phyloP scores from a whole-genome alignment of 1,140 invertebrate species.

The Listronotus bonariensis region DNA sequence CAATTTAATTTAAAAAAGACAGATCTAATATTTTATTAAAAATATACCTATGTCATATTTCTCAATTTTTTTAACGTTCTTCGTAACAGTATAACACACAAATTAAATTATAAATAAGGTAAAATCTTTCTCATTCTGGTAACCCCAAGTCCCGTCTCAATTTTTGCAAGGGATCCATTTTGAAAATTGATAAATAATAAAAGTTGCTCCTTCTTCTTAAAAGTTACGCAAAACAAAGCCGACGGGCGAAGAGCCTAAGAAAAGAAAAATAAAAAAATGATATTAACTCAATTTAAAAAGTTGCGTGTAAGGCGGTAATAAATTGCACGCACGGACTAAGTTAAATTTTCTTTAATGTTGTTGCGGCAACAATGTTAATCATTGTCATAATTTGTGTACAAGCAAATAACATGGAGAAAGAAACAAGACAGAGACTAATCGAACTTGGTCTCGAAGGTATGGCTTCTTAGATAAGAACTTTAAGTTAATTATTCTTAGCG shows the following conservation, averaged over 20 bases:
- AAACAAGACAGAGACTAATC: conserved; percentile 29
- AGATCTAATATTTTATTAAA: background rate
- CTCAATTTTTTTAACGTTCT: background rate
- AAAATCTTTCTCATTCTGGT: conserved; percentile 20
- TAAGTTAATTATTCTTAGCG: no score
- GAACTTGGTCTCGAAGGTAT: conserved; percentile 18
- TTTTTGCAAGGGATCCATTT: conserved; percentile 15
- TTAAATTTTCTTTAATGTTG: conserved; percentile 24
- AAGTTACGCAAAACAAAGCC: conserved; percentile 22
- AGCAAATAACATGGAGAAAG: conserved; percentile 16
- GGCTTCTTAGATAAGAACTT: no score
- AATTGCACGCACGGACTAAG: conserved; percentile 3
- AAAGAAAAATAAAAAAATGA: conserved; percentile 14
- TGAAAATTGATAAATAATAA: conserved; percentile 28
- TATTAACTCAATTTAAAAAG: conserved; percentile 26
- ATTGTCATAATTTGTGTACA: conserved; percentile 21
- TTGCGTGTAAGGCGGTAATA: conserved; percentile 10
- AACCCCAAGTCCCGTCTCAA: conserved; percentile 19
- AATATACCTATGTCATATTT: background rate
- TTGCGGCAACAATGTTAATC: conserved; percentile 17
- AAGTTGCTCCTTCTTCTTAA: conserved; percentile 7
- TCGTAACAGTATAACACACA: background rate
- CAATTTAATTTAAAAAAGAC: no score
- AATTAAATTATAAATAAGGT: conserved; percentile 22
- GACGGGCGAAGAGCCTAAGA: conserved; percentile 17